Percentiles rank a stretch among this genome's conserved stretches.
These are phyloP conservation scores for Cololabis saira DNA, from an alignment of 2,113 vertebrate genomes.

Conservation along the genomic window DNA sequence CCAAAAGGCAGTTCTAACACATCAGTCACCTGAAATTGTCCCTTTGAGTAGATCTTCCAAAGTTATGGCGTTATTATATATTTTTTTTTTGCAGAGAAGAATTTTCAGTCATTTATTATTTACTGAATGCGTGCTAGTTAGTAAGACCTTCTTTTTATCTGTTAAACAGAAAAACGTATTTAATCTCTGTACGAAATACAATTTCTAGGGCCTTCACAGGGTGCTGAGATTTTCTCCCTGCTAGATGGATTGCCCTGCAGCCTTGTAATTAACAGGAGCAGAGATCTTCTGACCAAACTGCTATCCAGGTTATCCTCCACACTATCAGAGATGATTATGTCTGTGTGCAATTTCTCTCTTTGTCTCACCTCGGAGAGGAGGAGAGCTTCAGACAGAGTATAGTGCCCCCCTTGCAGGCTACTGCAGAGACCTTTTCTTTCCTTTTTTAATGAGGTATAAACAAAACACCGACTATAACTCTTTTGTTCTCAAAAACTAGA, in stretches of 20 bases:
- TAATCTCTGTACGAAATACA: too few species aligned
- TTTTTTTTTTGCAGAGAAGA: constrained; percentile 8
- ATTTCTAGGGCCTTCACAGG: too few species aligned
- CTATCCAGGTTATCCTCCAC: constrained; percentile 63
- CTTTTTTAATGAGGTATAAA: constrained; percentile 29
- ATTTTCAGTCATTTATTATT: constrained; percentile 17
- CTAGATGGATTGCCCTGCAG: too few species aligned
- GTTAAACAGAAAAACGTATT: too few species aligned
- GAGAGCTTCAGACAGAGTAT: constrained; percentile 26
- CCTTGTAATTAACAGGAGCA: constrained; percentile 63
- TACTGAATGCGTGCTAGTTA: constrained; percentile 41
- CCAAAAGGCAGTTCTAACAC: neutral
- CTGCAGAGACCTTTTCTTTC: neutral
- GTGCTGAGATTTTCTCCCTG: too few species aligned
- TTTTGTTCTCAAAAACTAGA: constrained; percentile 8
- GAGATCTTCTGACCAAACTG: constrained; percentile 67
- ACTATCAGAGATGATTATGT: constrained; percentile 47
- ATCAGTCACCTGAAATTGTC: constrained; percentile 1
- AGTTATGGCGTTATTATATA: neutral
- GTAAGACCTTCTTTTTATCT: constrained; percentile 52
- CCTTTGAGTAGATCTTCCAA: constrained; percentile 26
- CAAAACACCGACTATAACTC: neutral
- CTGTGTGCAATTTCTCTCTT: constrained; percentile 24
- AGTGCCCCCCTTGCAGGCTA: neutral
- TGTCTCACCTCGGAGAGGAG: constrained; percentile 20